Conservation (phyloP, 2,113 vertebrate genomes). For the Periophthalmus modestus region DNA sequence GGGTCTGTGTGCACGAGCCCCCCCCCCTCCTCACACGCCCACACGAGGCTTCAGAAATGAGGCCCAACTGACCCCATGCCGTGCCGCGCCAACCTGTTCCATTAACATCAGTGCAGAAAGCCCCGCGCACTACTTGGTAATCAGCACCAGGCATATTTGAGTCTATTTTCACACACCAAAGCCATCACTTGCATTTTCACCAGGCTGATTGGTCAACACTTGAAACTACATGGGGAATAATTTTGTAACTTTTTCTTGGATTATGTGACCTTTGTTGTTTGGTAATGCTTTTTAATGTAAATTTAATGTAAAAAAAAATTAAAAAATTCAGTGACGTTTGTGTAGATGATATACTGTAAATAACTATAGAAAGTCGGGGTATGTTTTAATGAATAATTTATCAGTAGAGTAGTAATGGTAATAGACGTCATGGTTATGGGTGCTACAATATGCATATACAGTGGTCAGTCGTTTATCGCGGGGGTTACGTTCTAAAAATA, state of each 20-base stretch:
- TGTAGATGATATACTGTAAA: no score
- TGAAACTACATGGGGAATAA: slow-evolving; percentile 14
- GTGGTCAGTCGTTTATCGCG: no score
- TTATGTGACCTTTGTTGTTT: not conserved
- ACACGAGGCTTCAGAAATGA: slow-evolving; percentile 54
- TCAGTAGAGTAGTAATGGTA: no score
- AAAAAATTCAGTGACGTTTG: no score
- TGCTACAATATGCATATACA: no score
- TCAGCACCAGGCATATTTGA: slow-evolving; percentile 27
- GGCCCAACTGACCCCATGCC: slow-evolving; percentile 49
- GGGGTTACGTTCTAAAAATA: no score
- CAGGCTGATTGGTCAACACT: slow-evolving; percentile 44
- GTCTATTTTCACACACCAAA: slow-evolving; percentile 34
- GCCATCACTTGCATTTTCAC: slow-evolving; percentile 22
- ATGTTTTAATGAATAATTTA: no score
- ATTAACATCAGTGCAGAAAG: slow-evolving; percentile 50
- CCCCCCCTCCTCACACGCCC: slow-evolving; percentile 50
- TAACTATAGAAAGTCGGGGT: no score
- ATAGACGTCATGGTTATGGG: no score
- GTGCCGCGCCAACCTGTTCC: slow-evolving; percentile 53
- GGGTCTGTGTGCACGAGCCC: slow-evolving; percentile 49
- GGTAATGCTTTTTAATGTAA: not conserved
- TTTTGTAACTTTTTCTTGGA: slow-evolving; percentile 1
- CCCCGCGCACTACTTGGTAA: slow-evolving; percentile 43
- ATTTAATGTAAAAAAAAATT: no score